phyloP scores from a whole-genome alignment of 2,113 vertebrate genomes.

The Danio rerio region DNA sequence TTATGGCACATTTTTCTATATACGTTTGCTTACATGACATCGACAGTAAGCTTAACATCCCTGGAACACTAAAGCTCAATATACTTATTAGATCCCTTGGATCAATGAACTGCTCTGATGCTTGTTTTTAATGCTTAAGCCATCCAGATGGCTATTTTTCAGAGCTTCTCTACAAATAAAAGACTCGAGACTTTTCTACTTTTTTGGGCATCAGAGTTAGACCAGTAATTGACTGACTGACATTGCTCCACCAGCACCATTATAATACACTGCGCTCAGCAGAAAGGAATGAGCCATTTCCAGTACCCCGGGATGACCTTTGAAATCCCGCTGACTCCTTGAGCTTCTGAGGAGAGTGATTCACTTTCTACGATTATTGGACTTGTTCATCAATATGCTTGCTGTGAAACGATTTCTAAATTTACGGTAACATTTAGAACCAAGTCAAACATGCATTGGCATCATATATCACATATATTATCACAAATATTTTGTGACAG shows the following conservation, averaged over 20 bases:
- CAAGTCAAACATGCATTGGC: too few species aligned
- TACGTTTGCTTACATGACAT: background rate
- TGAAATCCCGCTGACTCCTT: constrained; percentile 13
- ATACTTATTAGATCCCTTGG: background rate
- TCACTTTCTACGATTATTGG: background rate
- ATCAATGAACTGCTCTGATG: constrained; percentile 1
- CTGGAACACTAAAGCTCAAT: background rate
- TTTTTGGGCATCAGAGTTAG: background rate
- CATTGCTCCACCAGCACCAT: constrained; percentile 27
- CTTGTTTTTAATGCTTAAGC: background rate
- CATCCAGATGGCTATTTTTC: background rate
- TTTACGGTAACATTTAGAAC: too few species aligned
- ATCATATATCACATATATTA: too few species aligned
- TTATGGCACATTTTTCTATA: constrained; percentile 5
- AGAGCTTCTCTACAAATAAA: constrained; percentile 15
- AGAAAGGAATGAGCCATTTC: constrained; percentile 43
- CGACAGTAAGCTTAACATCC: background rate
- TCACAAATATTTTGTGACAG: too few species aligned
- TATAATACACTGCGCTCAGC: constrained; percentile 50
- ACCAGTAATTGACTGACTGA: constrained; percentile 42
- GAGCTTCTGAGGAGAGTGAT: constrained; percentile 6
- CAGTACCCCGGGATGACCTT: constrained; percentile 47
- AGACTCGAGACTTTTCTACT: constrained; percentile 8
- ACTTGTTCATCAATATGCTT: constrained; percentile 15
- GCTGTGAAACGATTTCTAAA: too few species aligned